Evolutionary conservation across 2,888 invertebrate species (phyloP).

Genomic region (Stomorhina lunata): DNA sequence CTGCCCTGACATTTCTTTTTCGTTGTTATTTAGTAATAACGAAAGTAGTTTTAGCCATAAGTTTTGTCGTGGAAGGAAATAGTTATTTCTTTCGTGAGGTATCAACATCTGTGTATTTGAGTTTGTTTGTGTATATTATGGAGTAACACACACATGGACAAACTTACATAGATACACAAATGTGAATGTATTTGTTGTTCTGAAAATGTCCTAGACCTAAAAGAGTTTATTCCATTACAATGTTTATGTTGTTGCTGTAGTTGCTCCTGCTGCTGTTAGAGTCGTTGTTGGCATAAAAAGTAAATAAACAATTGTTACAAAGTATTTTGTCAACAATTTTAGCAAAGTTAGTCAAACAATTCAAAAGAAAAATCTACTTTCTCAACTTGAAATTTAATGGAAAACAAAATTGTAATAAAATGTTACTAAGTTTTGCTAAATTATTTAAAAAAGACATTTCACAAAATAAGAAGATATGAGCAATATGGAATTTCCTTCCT

Average conservation of each 20-base stretch:
- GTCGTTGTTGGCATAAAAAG: constrained; percentile 61
- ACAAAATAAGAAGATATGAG: too few relatives aligned
- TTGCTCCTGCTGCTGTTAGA: neutral
- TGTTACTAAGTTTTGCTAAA: constrained; percentile 10
- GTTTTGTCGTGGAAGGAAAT: constrained; percentile 58
- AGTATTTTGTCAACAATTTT: constrained; percentile 70
- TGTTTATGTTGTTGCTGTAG: neutral
- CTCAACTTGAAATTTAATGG: constrained; percentile 55
- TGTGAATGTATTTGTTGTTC: constrained; percentile 21
- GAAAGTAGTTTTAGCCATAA: constrained; percentile 53
- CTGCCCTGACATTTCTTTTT: neutral
- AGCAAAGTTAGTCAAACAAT: constrained; percentile 65
- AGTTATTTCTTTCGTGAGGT: constrained; percentile 45
- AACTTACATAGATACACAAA: neutral
- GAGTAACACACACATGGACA: neutral
- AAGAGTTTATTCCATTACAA: constrained; percentile 39
- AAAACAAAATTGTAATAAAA: constrained; percentile 42
- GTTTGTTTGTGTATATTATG: neutral
- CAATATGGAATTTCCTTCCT: too few relatives aligned
- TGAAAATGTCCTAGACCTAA: constrained; percentile 60
- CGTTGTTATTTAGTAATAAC: constrained; percentile 39
- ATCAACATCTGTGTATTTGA: constrained; percentile 15
- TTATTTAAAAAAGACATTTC: constrained; percentile 37
- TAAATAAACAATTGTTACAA: constrained; percentile 70
- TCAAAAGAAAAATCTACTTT: constrained; percentile 55